phyloP scores from a whole-genome alignment of 1,140 invertebrate species.

The Brachionus manjavacas region DNA sequence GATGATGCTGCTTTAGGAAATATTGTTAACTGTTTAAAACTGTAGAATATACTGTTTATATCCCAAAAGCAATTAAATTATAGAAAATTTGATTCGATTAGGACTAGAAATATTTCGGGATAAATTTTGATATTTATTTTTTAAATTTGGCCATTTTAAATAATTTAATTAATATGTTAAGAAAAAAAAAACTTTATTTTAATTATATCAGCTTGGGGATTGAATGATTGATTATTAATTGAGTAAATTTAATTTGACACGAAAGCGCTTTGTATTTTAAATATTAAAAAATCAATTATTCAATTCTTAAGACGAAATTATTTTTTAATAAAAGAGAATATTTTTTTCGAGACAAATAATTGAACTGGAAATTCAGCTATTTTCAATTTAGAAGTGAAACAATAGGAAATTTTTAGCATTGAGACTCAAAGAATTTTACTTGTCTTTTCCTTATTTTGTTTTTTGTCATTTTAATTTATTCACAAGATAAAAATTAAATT shows the following conservation, averaged over 20 bases:
- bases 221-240: not conserved
- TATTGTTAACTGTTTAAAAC: not conserved
- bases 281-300: too few relatives aligned
- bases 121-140: not conserved
- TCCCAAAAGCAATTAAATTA: not conserved
- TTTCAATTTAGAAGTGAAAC: not conserved
- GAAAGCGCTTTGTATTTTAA: not conserved
- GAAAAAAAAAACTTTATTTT: not conserved
- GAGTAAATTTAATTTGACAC: not conserved
- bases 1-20: not conserved
- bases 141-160: not conserved
- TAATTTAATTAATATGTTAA: not conserved
- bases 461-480: not conserved
- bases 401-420: too few relatives aligned
- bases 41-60: not conserved
- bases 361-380: not conserved
- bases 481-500: not conserved
- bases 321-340: too few relatives aligned
- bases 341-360: not conserved
- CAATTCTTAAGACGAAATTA: too few relatives aligned
- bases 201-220: not conserved
- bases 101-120: not conserved
- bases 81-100: not conserved
- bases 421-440: not conserved
- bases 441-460: not conserved